Conservation (phyloP, 1,140 invertebrate genomes). For the Apocrypta bakeri region DNA sequence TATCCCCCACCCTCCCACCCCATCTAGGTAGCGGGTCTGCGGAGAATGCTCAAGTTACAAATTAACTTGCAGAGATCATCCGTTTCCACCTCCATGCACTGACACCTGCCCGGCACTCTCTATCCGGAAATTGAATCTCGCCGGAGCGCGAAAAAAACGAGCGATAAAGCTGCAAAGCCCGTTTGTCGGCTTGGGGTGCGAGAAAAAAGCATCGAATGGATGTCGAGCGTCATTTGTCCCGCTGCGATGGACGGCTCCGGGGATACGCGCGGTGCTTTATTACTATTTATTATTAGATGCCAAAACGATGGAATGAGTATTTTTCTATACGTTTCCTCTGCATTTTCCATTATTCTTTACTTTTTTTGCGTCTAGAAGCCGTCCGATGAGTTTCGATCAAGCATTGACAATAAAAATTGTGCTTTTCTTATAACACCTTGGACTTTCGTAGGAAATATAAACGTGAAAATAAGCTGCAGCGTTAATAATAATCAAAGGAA, state of each 20-base stretch:
- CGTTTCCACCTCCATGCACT: conserved; percentile 63
- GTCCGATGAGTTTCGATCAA: too few species aligned
- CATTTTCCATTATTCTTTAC: neutral
- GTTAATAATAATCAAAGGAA: neutral
- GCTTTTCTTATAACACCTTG: too few species aligned
- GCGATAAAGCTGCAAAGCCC: conserved; percentile 23
- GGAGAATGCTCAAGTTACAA: conserved; percentile 71
- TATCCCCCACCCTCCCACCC: neutral
- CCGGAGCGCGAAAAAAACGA: conserved; percentile 41
- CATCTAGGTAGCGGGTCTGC: conserved; percentile 53
- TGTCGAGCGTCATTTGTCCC: neutral
- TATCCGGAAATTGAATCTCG: conserved; percentile 57
- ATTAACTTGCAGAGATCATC: conserved; percentile 72
- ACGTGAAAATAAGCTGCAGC: neutral
- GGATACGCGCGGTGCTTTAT: conserved; percentile 12
- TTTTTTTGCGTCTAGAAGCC: too few species aligned
- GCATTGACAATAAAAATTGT: too few species aligned
- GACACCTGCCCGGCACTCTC: conserved; percentile 51
- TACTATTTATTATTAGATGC: conserved; percentile 25
- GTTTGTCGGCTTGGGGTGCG: neutral
- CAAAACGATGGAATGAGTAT: neutral
- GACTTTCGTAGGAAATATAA: too few species aligned
- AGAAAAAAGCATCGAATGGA: conserved; percentile 5
- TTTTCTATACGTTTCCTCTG: neutral
- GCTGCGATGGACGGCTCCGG: neutral